A percentile compares a stretch with the other conserved stretches of the same genome.
These are phyloP conservation scores for Trichechus manatus DNA, from an alignment of 2,113 vertebrate genomes.

Conservation along the genomic window DNA sequence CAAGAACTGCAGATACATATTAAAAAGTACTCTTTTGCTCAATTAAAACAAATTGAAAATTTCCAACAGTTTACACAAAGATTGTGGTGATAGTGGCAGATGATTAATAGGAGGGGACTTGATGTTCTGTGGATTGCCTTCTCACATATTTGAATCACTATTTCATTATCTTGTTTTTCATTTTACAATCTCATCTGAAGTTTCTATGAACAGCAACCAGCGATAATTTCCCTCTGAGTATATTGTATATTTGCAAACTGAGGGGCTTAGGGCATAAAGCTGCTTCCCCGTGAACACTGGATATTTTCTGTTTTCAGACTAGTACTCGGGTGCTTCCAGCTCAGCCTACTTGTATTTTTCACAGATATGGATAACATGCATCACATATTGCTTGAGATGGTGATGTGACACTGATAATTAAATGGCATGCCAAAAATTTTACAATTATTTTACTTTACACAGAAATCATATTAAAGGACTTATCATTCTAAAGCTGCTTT, in stretches of 20 bases:
- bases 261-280: background rate
- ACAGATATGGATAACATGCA: background rate
- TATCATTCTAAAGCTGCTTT: background rate
- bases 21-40: background rate
- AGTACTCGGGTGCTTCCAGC: background rate
- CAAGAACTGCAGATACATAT: background rate
- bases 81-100: background rate
- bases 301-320: background rate
- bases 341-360: background rate
- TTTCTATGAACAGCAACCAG: background rate
- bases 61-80: background rate
- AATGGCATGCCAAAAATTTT: background rate
- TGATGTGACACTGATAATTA: background rate
- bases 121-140: background rate
- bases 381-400: background rate
- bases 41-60: background rate
- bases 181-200: background rate
- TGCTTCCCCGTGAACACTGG: background rate
- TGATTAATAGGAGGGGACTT: background rate
- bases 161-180: background rate
- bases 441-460: background rate
- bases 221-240: background rate
- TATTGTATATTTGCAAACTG: background rate
- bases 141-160: background rate
- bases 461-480: background rate